A percentile compares a stretch with the other conserved stretches of the same genome.
phyloP scores from a whole-genome alignment of 2,888 invertebrate species.

The Sinhomidia bicolor region DNA sequence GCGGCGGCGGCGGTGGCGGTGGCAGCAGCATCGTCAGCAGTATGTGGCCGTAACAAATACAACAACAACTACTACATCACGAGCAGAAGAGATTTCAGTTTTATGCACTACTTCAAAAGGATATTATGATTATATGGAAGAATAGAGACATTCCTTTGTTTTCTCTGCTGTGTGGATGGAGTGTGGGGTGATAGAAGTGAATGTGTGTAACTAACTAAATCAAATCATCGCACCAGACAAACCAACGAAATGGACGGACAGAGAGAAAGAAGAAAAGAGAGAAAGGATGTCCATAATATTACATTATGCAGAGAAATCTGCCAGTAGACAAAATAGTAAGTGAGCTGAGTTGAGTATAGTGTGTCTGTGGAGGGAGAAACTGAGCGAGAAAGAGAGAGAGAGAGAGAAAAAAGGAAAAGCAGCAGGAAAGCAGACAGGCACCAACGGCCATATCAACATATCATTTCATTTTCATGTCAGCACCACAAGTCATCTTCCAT shows the following conservation, averaged over 20 bases:
- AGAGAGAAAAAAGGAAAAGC: slow-evolving; percentile 32
- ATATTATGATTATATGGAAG: neutral
- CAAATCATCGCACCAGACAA: slow-evolving; percentile 61
- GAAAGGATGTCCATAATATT: slow-evolving; percentile 66
- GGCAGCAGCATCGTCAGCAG: neutral
- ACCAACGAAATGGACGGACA: slow-evolving; percentile 39
- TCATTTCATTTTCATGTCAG: slow-evolving; percentile 74
- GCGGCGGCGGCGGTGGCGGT: too few species aligned
- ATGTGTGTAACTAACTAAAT: slow-evolving; percentile 50
- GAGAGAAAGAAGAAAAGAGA: neutral
- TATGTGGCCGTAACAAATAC: neutral
- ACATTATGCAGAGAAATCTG: slow-evolving; percentile 69
- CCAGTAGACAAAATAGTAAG: slow-evolving; percentile 52
- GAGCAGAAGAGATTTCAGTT: slow-evolving; percentile 27
- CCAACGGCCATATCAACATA: slow-evolving; percentile 67
- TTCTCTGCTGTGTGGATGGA: neutral
- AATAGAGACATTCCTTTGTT: neutral
- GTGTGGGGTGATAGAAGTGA: neutral
- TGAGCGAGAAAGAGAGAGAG: neutral
- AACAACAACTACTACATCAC: too few species aligned
- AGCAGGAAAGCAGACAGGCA: slow-evolving; percentile 60
- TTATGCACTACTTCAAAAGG: slow-evolving; percentile 28
- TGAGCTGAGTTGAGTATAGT: neutral
- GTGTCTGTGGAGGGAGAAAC: neutral
- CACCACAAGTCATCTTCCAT: slow-evolving; percentile 69